A percentile compares a stretch with the other conserved stretches of the same genome.
Evolutionary conservation across 2,888 invertebrate genomes (phyloP).

Genomic region (Hydropsyche betteni): DNA sequence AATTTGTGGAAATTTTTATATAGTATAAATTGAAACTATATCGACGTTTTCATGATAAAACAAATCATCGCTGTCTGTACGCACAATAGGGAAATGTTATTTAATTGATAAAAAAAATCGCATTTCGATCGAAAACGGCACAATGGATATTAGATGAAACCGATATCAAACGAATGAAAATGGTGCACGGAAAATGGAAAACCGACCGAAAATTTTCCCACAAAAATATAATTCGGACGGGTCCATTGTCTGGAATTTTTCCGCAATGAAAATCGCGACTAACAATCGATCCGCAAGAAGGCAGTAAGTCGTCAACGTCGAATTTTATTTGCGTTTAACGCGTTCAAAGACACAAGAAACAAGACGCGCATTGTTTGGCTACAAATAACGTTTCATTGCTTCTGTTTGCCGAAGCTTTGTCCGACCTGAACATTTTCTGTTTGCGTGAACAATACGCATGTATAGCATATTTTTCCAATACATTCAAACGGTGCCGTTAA

Average conservation of each 20-base stretch:
- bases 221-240: neutral
- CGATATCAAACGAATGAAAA: too few relatives aligned
- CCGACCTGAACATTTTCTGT: constrained; percentile 8
- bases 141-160: too few relatives aligned
- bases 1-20: too few relatives aligned
- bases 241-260: neutral
- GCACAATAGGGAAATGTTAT: too few relatives aligned
- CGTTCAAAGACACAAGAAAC: constrained; percentile 32
- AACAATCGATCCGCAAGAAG: neutral
- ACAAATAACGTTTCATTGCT: constrained; percentile 37
- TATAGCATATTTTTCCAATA: neutral
- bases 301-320: neutral
- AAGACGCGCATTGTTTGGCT: constrained; percentile 33
- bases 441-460: constrained; percentile 3
- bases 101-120: too few relatives aligned
- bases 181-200: too few relatives aligned
- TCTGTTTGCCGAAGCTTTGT: constrained; percentile 37
- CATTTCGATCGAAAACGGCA: too few relatives aligned
- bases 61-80: too few relatives aligned
- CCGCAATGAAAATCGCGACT: neutral
- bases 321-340: constrained; percentile 29
- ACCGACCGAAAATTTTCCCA: too few relatives aligned
- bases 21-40: too few relatives aligned
- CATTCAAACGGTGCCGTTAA: neutral
- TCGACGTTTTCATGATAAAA: too few relatives aligned